phyloP scores from a whole-genome alignment of 2,888 invertebrate genomes.

The Gymnocheta viridis region DNA sequence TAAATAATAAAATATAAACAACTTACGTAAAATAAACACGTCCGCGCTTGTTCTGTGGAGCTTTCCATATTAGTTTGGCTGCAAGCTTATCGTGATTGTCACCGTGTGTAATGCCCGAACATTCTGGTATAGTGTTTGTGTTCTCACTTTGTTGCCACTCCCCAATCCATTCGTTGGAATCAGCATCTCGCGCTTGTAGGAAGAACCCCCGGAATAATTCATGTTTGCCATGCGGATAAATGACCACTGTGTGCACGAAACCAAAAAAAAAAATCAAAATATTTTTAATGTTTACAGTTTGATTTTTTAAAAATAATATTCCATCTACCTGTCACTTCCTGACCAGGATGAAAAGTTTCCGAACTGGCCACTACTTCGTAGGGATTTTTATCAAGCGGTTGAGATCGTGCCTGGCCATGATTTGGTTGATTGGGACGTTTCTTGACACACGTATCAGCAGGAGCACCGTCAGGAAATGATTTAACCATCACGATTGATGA shows the following conservation, averaged over 20 bases:
- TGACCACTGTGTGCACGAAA: slow-evolving; percentile 73
- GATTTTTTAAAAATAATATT: background rate
- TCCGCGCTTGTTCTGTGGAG: slow-evolving; percentile 86
- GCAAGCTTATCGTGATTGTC: slow-evolving; percentile 89
- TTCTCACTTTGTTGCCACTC: slow-evolving; percentile 88
- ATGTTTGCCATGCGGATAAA: slow-evolving; percentile 75
- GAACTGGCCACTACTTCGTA: slow-evolving; percentile 87
- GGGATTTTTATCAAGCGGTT: slow-evolving; percentile 85
- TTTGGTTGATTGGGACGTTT: slow-evolving; percentile 88
- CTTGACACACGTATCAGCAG: slow-evolving; percentile 91
- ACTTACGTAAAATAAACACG: slow-evolving; percentile 92
- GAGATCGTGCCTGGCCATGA: slow-evolving; percentile 88
- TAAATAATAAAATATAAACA: too few species aligned
- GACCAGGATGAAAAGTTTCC: slow-evolving; percentile 86
- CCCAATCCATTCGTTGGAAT: slow-evolving; percentile 89
- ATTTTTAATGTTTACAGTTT: background rate
- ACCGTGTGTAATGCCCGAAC: slow-evolving; percentile 90
- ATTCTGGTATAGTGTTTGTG: slow-evolving; percentile 89
- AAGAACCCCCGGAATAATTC: slow-evolving; percentile 91
- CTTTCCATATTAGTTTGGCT: slow-evolving; percentile 89
- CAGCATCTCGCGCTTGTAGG: slow-evolving; percentile 89
- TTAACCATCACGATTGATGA: slow-evolving; percentile 81
- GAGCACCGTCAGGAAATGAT: slow-evolving; percentile 90
- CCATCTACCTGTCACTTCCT: slow-evolving; percentile 86
- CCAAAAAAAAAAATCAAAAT: background rate